phyloP scores from a whole-genome alignment of 2,797 vertebrate species.

The Protosalanx chinensis region DNA sequence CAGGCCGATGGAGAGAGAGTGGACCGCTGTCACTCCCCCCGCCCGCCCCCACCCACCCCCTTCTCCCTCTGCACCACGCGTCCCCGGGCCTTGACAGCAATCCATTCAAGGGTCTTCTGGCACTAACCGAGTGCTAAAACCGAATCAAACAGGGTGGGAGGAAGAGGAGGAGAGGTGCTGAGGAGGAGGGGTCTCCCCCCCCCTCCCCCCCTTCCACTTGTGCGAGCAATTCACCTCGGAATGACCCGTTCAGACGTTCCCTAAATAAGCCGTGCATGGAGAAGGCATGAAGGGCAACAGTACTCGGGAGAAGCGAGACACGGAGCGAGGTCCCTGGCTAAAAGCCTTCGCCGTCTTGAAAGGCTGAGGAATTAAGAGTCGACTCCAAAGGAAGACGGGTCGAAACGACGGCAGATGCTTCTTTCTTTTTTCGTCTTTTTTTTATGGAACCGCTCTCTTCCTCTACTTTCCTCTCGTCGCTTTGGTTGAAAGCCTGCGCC shows the following conservation, averaged over 20 bases:
- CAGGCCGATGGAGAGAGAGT: slow-evolving; percentile 35
- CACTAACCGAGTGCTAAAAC: slow-evolving; percentile 67
- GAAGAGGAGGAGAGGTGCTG: slow-evolving; percentile 35
- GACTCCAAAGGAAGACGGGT: too few species aligned
- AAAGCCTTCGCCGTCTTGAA: too few species aligned
- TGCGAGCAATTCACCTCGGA: slow-evolving; percentile 65
- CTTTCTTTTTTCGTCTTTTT: too few species aligned
- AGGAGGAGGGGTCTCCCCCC: background rate
- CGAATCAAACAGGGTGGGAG: slow-evolving; percentile 61
- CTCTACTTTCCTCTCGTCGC: too few species aligned
- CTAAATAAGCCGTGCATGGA: slow-evolving; percentile 47
- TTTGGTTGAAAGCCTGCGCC: too few species aligned
- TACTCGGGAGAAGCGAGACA: background rate
- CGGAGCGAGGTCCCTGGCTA: too few species aligned
- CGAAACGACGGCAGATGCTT: too few species aligned
- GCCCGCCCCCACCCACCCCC: too few species aligned
- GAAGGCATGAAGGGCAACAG: too few species aligned
- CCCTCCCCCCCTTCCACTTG: slow-evolving; percentile 46
- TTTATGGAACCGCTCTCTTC: too few species aligned
- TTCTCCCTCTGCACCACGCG: slow-evolving; percentile 11
- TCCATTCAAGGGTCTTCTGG: slow-evolving; percentile 59
- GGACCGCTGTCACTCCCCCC: slow-evolving; percentile 36
- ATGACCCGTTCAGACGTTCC: slow-evolving; percentile 58
- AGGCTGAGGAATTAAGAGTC: too few species aligned
- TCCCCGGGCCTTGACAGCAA: slow-evolving; percentile 58